Evolutionary conservation across 2,888 invertebrate genomes (phyloP).

Genomic region (Coremacera marginata): DNA sequence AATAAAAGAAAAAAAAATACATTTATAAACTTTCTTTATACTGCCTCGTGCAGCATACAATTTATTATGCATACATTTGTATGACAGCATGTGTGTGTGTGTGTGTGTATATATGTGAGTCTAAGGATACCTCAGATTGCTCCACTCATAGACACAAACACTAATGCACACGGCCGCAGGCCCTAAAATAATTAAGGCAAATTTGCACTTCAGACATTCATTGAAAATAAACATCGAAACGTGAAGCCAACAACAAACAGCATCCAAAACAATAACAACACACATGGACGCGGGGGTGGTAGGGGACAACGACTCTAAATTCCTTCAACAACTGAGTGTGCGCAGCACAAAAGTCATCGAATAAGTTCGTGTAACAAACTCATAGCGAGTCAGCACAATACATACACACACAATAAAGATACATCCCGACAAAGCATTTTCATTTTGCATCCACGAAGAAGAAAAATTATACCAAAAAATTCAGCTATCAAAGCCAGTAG

Average conservation of each 20-base stretch:
- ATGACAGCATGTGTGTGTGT: slow-evolving; percentile 2
- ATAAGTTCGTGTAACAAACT: slow-evolving; percentile 10
- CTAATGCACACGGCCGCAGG: slow-evolving; percentile 25
- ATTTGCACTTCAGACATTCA: slow-evolving; percentile 66
- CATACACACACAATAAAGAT: slow-evolving; percentile 31
- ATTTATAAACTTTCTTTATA: background rate
- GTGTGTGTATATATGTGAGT: slow-evolving; percentile 19
- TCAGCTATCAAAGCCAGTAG: slow-evolving; percentile 4
- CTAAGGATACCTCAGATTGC: slow-evolving; percentile 6
- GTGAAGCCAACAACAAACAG: slow-evolving; percentile 41
- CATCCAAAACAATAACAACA: slow-evolving; percentile 47
- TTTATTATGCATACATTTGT: background rate
- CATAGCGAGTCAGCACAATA: slow-evolving; percentile 7
- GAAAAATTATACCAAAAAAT: background rate
- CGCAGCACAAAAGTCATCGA: slow-evolving; percentile 33
- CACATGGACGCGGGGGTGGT: slow-evolving; percentile 19
- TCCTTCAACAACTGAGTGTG: slow-evolving; percentile 32
- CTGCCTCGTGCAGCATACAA: slow-evolving; percentile 18
- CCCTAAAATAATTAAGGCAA: slow-evolving; percentile 64
- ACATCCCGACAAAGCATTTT: slow-evolving; percentile 25
- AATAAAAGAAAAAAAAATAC: slow-evolving; percentile 12
- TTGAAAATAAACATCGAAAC: slow-evolving; percentile 36
- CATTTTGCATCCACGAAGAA: slow-evolving; percentile 15
- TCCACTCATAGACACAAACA: slow-evolving; percentile 26
- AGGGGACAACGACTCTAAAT: background rate